These are phyloP conservation scores for Andrena bucephala DNA, from an alignment of 2,888 invertebrate species.

Conservation along the genomic window DNA sequence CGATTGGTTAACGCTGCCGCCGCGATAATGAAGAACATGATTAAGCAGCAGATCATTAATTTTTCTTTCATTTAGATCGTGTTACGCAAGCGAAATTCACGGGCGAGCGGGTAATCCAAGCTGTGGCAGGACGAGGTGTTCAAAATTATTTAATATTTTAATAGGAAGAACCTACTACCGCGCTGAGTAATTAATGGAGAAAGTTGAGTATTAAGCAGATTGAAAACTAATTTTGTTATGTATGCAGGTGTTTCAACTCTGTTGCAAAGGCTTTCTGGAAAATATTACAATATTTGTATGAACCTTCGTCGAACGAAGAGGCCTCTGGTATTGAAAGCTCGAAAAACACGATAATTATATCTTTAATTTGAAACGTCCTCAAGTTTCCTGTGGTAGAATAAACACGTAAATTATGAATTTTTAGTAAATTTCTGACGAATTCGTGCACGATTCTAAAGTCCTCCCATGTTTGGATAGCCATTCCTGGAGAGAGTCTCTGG, in stretches of 20 bases:
- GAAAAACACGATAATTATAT: no score
- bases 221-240: background rate
- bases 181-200: background rate
- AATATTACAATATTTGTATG: background rate
- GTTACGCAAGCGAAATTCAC: slow-evolving; percentile 26
- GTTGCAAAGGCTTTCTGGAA: no score
- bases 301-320: background rate
- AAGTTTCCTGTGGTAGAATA: no score
- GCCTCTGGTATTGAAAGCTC: no score
- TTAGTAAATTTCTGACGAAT: no score
- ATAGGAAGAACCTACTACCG: background rate
- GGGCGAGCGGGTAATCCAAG: background rate
- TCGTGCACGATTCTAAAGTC: no score
- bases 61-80: slow-evolving; percentile 36
- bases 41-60: slow-evolving; percentile 54
- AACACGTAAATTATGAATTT: no score
- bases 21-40: slow-evolving; percentile 48
- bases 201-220: background rate
- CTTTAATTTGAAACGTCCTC: no score
- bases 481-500: background rate
- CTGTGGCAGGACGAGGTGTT: background rate
- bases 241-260: no score
- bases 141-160: background rate
- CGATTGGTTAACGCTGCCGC: slow-evolving; percentile 21
- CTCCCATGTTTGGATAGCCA: background rate